Evolutionary conservation across 2,797 vertebrate species (phyloP), one percentile per base, ranked within the genome.

Genomic region (Tiaroga cobitis): DNA sequence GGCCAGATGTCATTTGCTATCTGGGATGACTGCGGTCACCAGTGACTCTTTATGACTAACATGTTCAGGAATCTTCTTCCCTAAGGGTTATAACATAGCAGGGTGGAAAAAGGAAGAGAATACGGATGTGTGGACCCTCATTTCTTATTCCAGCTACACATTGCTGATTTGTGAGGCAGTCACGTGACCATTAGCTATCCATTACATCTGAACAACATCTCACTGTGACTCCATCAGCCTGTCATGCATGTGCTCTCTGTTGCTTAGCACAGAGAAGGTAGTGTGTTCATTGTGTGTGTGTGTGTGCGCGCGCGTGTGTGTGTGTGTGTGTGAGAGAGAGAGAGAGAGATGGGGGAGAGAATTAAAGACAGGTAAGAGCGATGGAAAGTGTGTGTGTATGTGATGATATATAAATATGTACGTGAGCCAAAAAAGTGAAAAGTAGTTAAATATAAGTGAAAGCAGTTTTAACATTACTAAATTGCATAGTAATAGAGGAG

Each of bases 131-230:
- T 24, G 56, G 43, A 79, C 18, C 39, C 26, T 49, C 19, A 79
- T 21, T 69, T 78, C 24, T 51, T 5, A 72, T 39, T 26, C 56
- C 24, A n/a, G 39, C 63, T 18, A 41, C 29, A 46, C 41, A 49
- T 34, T 54, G 18, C 46, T 21, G 26, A 54, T 81, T 39, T 85
- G 41, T 69, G 37, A 79, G 21, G 19, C 61, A 67, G 68, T 84
- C 74, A 82, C 59, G 41, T 72, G 67, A 83, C 59, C 84, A 65
- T 75, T 68, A 49, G 51, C 59, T 85, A 88, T 88, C 84, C 51
- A 81, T 88, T 86, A 86, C 87, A 80, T 61, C 84, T 80, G 26
- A 63, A 88, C 84, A 88, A 80, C 81, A 82, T 43, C 61, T 75
- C 76, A 61, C 59, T 88, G 81, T 88, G 70, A 24, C 29, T 77